Conservation (phyloP, 2,113 vertebrate species). For the Argyrosomus japonicus region DNA sequence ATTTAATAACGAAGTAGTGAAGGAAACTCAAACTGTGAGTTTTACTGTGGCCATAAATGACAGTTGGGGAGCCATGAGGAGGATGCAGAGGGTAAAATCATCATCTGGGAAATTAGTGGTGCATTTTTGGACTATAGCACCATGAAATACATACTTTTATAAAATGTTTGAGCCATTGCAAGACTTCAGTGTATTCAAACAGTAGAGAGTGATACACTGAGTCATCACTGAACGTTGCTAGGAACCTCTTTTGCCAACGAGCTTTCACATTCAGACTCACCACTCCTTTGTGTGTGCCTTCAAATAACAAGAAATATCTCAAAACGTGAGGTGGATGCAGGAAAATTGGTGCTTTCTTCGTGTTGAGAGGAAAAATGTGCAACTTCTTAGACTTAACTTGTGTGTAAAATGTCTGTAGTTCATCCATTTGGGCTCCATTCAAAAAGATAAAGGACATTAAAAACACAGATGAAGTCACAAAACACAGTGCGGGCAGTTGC, state of each 20-base stretch:
- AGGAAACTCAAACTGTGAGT: neutral
- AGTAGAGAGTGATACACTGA: too few relatives aligned
- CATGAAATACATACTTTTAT: neutral
- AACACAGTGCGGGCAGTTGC: neutral
- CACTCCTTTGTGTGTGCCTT: neutral
- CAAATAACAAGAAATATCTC: neutral
- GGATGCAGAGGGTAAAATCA: too few relatives aligned
- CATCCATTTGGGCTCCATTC: neutral
- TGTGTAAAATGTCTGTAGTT: neutral
- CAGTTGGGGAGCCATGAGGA: neutral
- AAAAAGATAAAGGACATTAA: neutral
- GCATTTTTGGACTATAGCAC: neutral
- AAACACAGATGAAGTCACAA: neutral
- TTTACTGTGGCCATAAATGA: neutral
- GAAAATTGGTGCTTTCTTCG: neutral
- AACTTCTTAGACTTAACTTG: neutral
- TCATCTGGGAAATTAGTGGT: neutral
- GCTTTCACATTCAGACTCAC: neutral
- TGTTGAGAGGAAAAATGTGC: neutral
- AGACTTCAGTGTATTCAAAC: neutral
- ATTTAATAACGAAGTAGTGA: neutral
- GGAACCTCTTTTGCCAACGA: too few relatives aligned
- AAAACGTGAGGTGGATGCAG: too few relatives aligned
- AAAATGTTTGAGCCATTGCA: neutral
- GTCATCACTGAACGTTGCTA: too few relatives aligned